Conservation (phyloP, 2,888 invertebrate genomes). For the Eueremaeus valkanovi region DNA sequence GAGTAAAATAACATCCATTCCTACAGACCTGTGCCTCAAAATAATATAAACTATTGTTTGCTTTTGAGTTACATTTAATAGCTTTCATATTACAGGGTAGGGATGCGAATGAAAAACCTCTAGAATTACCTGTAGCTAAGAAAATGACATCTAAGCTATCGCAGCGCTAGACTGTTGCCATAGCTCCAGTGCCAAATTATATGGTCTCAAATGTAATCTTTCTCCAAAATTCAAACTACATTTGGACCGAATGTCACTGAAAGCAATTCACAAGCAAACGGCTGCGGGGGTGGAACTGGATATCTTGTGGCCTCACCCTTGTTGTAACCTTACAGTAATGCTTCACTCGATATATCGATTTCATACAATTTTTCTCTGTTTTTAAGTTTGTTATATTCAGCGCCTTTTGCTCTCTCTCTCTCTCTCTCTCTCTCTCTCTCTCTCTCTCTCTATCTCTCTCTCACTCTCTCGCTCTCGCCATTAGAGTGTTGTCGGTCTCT, state of each 20-base stretch:
- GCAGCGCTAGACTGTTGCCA: too few relatives aligned
- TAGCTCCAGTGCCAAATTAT: background rate
- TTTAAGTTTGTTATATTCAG: too few relatives aligned
- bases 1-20: background rate
- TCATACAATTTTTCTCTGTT: too few relatives aligned
- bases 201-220: background rate
- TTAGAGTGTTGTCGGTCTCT: too few relatives aligned
- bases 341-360: too few relatives aligned
- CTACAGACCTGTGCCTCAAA: background rate
- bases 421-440: too few relatives aligned
- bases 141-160: background rate
- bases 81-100: background rate
- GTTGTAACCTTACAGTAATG: too few relatives aligned
- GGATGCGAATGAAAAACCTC: constrained; percentile 1
- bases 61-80: background rate
- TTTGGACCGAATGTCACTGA: background rate
- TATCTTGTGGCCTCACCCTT: background rate
- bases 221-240: background rate
- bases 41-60: background rate
- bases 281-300: background rate
- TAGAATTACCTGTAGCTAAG: background rate
- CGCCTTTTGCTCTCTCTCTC: too few relatives aligned
- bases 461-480: too few relatives aligned
- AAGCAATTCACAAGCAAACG: background rate
- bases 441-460: too few relatives aligned